Base-by-base conservation (phyloP, 2,113 vertebrate genomes). In the Limnothrissa miodon region DNA sequence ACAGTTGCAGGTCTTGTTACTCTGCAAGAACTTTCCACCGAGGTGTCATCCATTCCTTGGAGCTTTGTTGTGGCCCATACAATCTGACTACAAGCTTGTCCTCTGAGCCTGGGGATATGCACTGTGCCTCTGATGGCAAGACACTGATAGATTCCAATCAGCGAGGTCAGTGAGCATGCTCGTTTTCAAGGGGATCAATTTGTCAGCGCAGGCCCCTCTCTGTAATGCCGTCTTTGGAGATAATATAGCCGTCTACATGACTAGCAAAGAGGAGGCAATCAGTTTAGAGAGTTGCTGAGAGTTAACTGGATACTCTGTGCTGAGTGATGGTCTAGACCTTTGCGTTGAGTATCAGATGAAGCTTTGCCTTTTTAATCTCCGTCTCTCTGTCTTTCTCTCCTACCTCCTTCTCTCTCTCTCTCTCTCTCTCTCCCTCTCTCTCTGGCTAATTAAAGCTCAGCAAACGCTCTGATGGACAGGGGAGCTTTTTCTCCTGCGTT, bases 401-500 rank as follows among this genome's bases (percentile, higher is more conserved):
- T 23, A 2, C 9, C 56, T 25, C n/a, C 10, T 5, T n/a, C 25
- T 66, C n/a, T 66, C 6, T 66, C 59, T 36, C n/a, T 70, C 62
- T 3, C 62, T 70, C 62, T 70, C 25, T 66, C 6, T 70, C 62
- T 70, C 29, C 36, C 66, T 74, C 66, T 74, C 66, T 83, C 78
- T 79, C 87, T 81, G 45, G 84, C 83, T 88, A 83, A 88, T 45
- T n/a, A 90, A 89, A 88, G 88, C 85, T 45, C n/a, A 79, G 80
- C 83, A 85, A 36, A 80, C 39, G 33, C 33, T 83, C 90, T 90
- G 82, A 80, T 90, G 87, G 89, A 78, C 25, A 87, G 86, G 86
- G 87, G 89, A 87, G 87, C 85, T 83, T 84, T 86, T 84, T 88
- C 86, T 66, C 89, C 87, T 81, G 78, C 56, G 92, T 95, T 95